Percentiles rank a stretch among this genome's conserved stretches.
Evolutionary conservation across 2,797 vertebrate genomes (phyloP).

Genomic region (Pipistrellus kuhlii): DNA sequence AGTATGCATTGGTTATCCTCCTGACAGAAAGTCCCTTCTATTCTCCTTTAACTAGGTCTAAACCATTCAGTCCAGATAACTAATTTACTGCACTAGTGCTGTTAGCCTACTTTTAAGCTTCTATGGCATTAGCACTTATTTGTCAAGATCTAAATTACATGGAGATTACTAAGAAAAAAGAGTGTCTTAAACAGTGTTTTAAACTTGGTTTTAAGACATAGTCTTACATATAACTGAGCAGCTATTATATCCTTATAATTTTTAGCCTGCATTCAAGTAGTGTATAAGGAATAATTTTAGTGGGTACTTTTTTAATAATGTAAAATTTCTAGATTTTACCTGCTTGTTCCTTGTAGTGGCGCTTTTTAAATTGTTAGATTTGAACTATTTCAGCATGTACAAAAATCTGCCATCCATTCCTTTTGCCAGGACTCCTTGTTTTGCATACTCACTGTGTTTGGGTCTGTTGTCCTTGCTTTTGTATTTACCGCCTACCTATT

Average conservation of each 20-base stretch:
- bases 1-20: not conserved
- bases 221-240: not conserved
- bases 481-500: not conserved
- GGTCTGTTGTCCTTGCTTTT: not conserved
- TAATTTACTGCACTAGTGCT: not conserved
- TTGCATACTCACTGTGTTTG: not conserved
- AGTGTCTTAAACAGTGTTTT: not conserved
- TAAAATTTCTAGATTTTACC: not conserved
- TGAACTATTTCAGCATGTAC: not conserved
- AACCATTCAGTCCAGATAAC: not conserved
- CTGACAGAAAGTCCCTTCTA: not conserved
- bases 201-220: not conserved
- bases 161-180: not conserved
- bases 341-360: not conserved
- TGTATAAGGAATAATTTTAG: slow-evolving; percentile 29
- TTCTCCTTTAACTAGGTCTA: not conserved
- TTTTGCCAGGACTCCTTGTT: not conserved
- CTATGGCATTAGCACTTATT: not conserved
- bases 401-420: not conserved
- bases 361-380: not conserved
- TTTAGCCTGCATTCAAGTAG: not conserved
- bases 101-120: not conserved
- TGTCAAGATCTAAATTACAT: not conserved
- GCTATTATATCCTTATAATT: not conserved
- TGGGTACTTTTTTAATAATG: not conserved